Conservation (phyloP, 2,113 vertebrate genomes). For the Haemorhous mexicanus region DNA sequence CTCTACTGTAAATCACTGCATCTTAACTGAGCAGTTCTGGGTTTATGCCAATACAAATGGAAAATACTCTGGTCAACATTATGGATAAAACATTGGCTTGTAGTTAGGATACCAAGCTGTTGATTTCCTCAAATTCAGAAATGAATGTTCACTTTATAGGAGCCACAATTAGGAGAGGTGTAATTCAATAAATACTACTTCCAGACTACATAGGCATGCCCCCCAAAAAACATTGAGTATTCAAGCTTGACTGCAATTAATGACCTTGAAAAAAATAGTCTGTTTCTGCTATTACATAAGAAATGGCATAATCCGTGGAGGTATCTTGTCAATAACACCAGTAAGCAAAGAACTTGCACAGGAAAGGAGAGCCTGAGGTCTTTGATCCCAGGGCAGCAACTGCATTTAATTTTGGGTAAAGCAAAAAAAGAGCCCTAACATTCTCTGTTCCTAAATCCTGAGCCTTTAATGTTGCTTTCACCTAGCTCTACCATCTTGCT, state of each 20-base stretch:
- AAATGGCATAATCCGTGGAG: not conserved
- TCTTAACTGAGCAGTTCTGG: not conserved
- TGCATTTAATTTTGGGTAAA: not conserved
- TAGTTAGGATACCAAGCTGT: not conserved
- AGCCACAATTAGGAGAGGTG: not conserved
- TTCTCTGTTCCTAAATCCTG: not conserved
- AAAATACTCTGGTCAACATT: not conserved
- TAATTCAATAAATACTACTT: not conserved
- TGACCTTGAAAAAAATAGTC: not conserved
- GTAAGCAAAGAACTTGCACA: not conserved
- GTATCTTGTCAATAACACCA: not conserved
- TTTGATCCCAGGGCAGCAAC: not conserved
- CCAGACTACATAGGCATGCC: not conserved
- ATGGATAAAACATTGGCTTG: not conserved
- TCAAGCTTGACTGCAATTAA: not conserved
- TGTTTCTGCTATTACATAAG: not conserved
- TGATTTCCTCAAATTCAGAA: not conserved
- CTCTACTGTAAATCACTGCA: not conserved
- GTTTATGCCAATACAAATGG: not conserved
- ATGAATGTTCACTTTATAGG: not conserved
- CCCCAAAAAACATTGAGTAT: rapidly evolving
- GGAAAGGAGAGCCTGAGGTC: not conserved
- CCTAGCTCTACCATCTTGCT: not conserved
- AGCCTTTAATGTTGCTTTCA: not conserved
- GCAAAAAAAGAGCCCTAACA: not conserved